Evolutionary conservation across 2,888 invertebrate genomes (phyloP).

Genomic region (Thyatira batis): DNA sequence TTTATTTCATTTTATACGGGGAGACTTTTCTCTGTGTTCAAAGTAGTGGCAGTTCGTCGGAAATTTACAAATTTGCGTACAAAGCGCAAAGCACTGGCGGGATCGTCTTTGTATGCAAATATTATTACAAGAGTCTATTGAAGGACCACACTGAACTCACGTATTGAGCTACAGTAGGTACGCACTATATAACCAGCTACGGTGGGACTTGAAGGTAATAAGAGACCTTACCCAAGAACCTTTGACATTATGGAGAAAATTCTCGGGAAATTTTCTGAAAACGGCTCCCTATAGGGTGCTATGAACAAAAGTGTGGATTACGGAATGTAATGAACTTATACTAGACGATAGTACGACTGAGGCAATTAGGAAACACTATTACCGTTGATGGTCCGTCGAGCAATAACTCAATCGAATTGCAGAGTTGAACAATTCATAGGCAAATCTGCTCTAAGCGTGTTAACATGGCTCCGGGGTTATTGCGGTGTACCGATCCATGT

Average conservation of each 20-base stretch:
- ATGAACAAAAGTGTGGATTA: constrained; percentile 19
- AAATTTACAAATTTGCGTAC: constrained; percentile 68
- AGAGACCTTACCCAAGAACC: constrained; percentile 45
- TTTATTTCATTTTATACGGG: constrained; percentile 18
- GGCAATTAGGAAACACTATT: constrained; percentile 48
- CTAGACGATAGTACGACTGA: constrained; percentile 32
- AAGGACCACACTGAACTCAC: constrained; percentile 61
- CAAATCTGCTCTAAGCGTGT: constrained; percentile 75
- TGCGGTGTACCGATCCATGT: constrained; percentile 65
- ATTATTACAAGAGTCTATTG: constrained; percentile 68
- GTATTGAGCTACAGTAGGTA: constrained; percentile 49
- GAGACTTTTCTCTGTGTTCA: constrained; percentile 13
- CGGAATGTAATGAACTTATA: constrained; percentile 22
- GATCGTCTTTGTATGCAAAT: constrained; percentile 74
- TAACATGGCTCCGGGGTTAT: constrained; percentile 71
- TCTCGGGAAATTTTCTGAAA: constrained; percentile 32
- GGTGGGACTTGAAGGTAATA: constrained; percentile 42
- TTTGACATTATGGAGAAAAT: constrained; percentile 43
- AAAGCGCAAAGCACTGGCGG: constrained; percentile 59
- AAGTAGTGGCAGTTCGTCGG: constrained; percentile 51
- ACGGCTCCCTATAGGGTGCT: constrained; percentile 22
- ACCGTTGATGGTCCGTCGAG: constrained; percentile 48
- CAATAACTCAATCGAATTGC: constrained; percentile 64
- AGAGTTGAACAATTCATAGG: constrained; percentile 72
- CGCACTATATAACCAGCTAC: constrained; percentile 37